A percentile compares a stretch with the other conserved stretches of the same genome.
These are phyloP conservation scores for Epinephelus awoara DNA, from an alignment of 2,797 vertebrate genomes.

Conservation along the genomic window DNA sequence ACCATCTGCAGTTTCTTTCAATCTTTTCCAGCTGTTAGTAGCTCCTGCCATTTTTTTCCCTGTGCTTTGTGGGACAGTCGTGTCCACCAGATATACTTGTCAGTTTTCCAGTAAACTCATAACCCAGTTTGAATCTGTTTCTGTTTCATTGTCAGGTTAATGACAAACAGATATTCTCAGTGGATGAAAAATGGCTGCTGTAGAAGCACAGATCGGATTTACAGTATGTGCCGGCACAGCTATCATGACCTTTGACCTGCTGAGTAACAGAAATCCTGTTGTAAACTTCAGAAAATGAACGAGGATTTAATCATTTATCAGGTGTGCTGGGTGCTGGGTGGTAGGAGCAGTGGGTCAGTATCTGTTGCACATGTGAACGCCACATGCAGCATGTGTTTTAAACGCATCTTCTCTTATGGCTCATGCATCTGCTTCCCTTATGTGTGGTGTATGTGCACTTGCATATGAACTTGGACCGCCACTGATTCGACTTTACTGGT, in stretches of 20 bases:
- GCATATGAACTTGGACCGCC: not conserved
- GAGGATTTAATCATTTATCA: not conserved
- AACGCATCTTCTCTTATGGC: not conserved
- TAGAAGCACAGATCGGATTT: too few relatives aligned
- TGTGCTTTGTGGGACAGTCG: too few relatives aligned
- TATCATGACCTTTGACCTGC: not conserved
- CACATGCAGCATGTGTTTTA: slow-evolving; percentile 28
- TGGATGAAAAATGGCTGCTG: too few relatives aligned
- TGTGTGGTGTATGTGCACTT: not conserved
- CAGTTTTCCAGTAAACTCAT: too few relatives aligned
- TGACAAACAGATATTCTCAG: too few relatives aligned
- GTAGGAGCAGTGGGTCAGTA: not conserved
- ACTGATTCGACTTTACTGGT: slow-evolving; percentile 21
- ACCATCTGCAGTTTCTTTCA: too few relatives aligned
- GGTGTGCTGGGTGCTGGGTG: slow-evolving; percentile 1
- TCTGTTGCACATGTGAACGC: slow-evolving; percentile 6
- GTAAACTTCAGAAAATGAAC: not conserved
- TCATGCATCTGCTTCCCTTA: slow-evolving; percentile 21
- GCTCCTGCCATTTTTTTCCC: too few relatives aligned
- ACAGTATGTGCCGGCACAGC: too few relatives aligned
- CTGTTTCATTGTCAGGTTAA: too few relatives aligned
- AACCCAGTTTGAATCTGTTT: too few relatives aligned
- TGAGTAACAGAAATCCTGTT: not conserved
- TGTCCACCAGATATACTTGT: too few relatives aligned
- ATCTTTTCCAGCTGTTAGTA: too few relatives aligned